A percentile compares a stretch with the other conserved stretches of the same genome.
Conservation (phyloP, 2,888 invertebrate species). For the Flexamia atlantica region DNA sequence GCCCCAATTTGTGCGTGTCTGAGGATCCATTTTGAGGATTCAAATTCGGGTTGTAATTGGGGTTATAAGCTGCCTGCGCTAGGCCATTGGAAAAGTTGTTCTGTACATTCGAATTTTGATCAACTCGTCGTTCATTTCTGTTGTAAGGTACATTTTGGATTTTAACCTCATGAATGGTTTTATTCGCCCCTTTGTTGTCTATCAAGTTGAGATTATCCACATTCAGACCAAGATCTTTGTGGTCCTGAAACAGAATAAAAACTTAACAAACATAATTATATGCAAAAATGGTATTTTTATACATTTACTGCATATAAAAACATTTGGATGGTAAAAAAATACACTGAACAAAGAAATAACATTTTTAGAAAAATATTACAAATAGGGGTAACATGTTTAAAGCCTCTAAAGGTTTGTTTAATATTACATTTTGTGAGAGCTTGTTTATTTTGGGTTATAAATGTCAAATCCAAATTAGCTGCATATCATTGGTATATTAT, state of each 20-base stretch:
- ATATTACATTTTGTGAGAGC: no score
- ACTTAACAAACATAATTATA: no score
- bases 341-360: no score
- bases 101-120: conserved; percentile 21
- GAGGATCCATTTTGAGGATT: neutral
- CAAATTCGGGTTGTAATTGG: conserved; percentile 8
- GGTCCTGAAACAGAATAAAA: conserved; percentile 48
- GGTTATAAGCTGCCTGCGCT: neutral
- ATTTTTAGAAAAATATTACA: no score
- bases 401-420: no score
- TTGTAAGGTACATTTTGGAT: neutral
- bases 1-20: conserved; percentile 2
- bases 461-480: no score
- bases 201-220: conserved; percentile 51
- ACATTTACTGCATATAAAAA: no score
- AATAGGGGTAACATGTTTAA: no score
- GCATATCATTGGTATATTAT: no score
- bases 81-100: conserved; percentile 6
- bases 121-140: neutral
- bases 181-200: neutral
- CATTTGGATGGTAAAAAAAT: no score
- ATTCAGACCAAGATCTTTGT: conserved; percentile 58
- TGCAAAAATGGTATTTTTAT: no score
- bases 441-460: no score
- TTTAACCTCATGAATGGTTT: conserved; percentile 41